These are phyloP conservation scores for Erannis defoliaria DNA, from an alignment of 2,888 invertebrate species.

Conservation along the genomic window DNA sequence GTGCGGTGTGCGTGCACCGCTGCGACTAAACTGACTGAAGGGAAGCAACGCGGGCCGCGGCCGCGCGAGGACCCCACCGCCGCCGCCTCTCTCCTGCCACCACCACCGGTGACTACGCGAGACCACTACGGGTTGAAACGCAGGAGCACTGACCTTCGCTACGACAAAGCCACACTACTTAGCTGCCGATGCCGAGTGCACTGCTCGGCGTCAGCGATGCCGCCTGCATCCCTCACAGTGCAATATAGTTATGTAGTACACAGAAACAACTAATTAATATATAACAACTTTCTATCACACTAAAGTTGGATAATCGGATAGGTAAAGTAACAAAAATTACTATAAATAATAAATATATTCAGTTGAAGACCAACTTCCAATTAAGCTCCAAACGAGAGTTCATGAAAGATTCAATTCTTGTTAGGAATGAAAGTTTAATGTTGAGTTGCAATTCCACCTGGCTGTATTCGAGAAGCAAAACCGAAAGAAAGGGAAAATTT, in stretches of 20 bases:
- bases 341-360: neutral
- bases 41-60: constrained; percentile 69
- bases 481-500: constrained; percentile 8
- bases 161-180: constrained; percentile 57
- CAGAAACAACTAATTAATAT: neutral
- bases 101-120: constrained; percentile 77
- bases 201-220: constrained; percentile 4
- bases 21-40: constrained; percentile 80
- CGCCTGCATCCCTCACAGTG: constrained; percentile 65
- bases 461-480: neutral
- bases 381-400: constrained; percentile 30
- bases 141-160: constrained; percentile 81
- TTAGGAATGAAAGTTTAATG: constrained; percentile 18
- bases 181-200: constrained; percentile 50
- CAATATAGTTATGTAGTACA: constrained; percentile 55
- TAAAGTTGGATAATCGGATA: neutral
- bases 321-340: neutral
- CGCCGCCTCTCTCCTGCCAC: constrained; percentile 77
- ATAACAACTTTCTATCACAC: neutral
- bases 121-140: constrained; percentile 79
- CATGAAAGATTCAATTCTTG: constrained; percentile 40
- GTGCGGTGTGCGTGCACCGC: constrained; percentile 87
- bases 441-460: constrained; percentile 3
- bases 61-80: constrained; percentile 73
- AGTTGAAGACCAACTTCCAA: constrained; percentile 7